Conservation (phyloP, 2,888 invertebrate species). For the Crematogaster levior region DNA sequence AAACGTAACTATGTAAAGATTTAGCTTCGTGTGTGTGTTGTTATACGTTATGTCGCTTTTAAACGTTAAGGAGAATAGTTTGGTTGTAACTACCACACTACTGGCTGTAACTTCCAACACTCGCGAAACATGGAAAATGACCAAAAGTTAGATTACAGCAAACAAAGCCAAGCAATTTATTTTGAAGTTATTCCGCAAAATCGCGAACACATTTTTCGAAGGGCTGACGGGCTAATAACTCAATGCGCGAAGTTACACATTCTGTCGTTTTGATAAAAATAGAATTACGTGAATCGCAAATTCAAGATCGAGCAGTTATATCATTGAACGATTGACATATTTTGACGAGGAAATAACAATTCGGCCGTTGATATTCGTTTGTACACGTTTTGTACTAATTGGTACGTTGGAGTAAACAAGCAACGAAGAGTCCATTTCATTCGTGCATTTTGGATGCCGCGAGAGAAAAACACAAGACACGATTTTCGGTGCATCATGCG, state of each 20-base stretch:
- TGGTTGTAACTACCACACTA: background rate
- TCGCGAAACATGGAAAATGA: constrained; percentile 27
- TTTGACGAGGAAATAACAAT: background rate
- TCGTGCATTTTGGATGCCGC: background rate
- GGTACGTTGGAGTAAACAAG: background rate
- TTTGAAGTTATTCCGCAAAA: constrained; percentile 15
- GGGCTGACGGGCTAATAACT: background rate
- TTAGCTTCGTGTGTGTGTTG: background rate
- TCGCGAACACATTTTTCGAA: constrained; percentile 7
- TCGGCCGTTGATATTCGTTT: background rate
- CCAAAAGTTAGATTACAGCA: constrained; percentile 32
- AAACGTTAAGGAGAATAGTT: constrained; percentile 39
- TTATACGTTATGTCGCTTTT: constrained; percentile 1
- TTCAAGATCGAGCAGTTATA: background rate
- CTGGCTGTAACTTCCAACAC: no score
- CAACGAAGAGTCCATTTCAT: background rate
- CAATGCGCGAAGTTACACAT: background rate
- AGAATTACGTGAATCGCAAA: background rate
- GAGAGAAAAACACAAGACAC: background rate
- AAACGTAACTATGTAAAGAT: constrained; percentile 25
- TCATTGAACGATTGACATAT: background rate
- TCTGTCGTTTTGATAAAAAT: background rate
- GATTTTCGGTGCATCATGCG: background rate
- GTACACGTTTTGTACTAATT: background rate
- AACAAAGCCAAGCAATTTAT: constrained; percentile 35